Conservation (phyloP, 1,140 invertebrate genomes). For the Trachymyrmex cornetzi region DNA sequence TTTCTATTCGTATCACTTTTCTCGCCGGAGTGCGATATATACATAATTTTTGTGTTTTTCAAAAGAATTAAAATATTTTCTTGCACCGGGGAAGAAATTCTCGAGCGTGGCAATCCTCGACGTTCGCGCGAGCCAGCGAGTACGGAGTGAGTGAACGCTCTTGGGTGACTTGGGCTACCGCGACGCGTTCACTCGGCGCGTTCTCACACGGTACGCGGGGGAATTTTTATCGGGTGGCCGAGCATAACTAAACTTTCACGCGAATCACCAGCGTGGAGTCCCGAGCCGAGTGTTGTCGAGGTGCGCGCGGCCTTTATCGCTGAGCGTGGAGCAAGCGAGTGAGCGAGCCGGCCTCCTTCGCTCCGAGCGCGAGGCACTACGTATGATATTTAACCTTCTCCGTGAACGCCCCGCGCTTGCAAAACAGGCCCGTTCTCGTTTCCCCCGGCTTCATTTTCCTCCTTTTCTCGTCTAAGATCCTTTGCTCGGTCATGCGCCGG, state of each 20-base stretch:
- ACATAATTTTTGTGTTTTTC: neutral
- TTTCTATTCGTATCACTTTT: no score
- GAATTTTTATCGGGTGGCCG: constrained; percentile 63
- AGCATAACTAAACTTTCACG: constrained; percentile 73
- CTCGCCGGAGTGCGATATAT: no score
- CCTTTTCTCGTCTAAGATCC: constrained; percentile 56
- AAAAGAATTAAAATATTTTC: neutral
- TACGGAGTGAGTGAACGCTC: constrained; percentile 17
- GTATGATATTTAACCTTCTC: constrained; percentile 70
- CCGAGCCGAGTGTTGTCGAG: constrained; percentile 35
- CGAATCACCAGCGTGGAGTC: constrained; percentile 55
- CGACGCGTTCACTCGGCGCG: constrained; percentile 44
- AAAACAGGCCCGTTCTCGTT: constrained; percentile 65
- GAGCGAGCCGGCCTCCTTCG: constrained; percentile 54
- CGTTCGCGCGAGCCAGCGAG: neutral
- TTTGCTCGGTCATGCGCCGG: constrained; percentile 60
- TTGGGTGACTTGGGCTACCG: constrained; percentile 23
- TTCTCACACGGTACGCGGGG: constrained; percentile 55
- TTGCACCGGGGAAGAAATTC: constrained; percentile 9
- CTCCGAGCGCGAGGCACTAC: constrained; percentile 43
- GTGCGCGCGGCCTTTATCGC: constrained; percentile 64
- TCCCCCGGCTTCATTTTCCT: constrained; percentile 58
- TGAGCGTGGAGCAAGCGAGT: constrained; percentile 21
- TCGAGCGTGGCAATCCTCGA: neutral
- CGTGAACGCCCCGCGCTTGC: constrained; percentile 65